These are phyloP conservation scores for Salvelinus namaycush DNA, from an alignment of 2,113 vertebrate genomes.

Conservation along the genomic window DNA sequence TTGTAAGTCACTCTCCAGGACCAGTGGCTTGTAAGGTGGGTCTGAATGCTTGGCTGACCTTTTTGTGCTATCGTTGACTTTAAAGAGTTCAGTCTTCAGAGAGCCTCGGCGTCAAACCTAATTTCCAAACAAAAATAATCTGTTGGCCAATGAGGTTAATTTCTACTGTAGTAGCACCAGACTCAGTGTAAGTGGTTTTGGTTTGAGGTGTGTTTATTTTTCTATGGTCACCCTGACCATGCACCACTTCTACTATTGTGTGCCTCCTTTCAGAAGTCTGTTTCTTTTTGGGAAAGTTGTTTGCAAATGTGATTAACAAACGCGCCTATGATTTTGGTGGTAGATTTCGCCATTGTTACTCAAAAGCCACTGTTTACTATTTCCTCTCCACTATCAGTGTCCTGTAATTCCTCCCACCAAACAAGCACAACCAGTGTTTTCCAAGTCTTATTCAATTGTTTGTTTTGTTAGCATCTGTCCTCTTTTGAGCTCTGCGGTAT, in stretches of 20 bases:
- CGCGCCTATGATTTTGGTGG: not conserved
- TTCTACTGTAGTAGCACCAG: not conserved
- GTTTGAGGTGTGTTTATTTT: not conserved
- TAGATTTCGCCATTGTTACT: not conserved
- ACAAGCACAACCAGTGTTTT: slow-evolving; percentile 45
- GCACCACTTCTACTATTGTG: not conserved
- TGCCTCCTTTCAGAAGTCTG: not conserved
- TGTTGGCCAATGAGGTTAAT: not conserved
- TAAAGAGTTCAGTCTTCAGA: not conserved
- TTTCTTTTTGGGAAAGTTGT: not conserved
- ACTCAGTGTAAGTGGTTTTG: not conserved
- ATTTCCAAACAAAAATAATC: not conserved
- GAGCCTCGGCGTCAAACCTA: not conserved
- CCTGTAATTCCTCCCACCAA: slow-evolving; percentile 45
- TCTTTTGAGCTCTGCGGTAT: slow-evolving; percentile 52
- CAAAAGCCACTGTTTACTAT: slow-evolving; percentile 21
- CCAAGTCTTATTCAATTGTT: slow-evolving; percentile 55
- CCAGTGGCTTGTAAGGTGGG: slow-evolving; percentile 30
- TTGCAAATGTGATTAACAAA: not conserved
- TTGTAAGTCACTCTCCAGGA: slow-evolving; percentile 26
- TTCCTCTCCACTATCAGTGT: not conserved
- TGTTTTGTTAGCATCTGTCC: slow-evolving; percentile 55
- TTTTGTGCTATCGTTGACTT: slow-evolving; percentile 24
- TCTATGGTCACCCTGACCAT: not conserved
- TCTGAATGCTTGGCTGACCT: slow-evolving; percentile 39